A percentile compares a stretch with the other conserved stretches of the same genome.
Evolutionary conservation across 2,113 vertebrate species (phyloP).

Genomic region (Pluvianellus socialis): DNA sequence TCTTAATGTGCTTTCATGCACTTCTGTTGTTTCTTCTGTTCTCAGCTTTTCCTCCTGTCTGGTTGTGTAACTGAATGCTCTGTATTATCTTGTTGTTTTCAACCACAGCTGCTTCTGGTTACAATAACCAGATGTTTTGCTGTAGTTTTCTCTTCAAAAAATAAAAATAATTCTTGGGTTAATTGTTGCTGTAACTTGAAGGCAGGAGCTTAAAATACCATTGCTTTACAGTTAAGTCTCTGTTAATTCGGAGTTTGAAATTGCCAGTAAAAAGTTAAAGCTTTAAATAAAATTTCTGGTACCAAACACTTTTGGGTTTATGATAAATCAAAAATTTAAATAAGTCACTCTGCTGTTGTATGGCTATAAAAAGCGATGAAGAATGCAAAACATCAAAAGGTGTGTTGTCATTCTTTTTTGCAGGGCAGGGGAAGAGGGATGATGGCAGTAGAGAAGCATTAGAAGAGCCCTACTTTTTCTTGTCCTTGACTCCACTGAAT

Average conservation of each 20-base stretch:
- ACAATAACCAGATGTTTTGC: conserved; percentile 32
- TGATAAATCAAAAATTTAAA: not conserved
- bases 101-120: conserved; percentile 49
- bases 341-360: not conserved
- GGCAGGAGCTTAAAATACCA: not conserved
- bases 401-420: not conserved
- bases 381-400: conserved; percentile 4
- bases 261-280: not conserved
- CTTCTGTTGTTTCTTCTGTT: not conserved
- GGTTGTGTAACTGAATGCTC: too few species aligned
- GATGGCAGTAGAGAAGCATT: not conserved
- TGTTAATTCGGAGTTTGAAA: not conserved
- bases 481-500: not conserved
- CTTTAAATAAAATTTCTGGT: not conserved
- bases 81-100: not conserved
- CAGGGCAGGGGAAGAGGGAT: not conserved
- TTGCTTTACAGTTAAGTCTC: not conserved
- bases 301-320: not conserved
- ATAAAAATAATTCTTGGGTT: not conserved
- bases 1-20: not conserved
- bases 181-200: not conserved
- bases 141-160: conserved; percentile 27
- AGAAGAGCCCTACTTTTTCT: conserved; percentile 8
- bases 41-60: not conserved
- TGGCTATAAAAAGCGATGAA: not conserved